Base-by-base conservation (phyloP, 2,888 invertebrate species). In the Strigamia transsilvanica region DNA sequence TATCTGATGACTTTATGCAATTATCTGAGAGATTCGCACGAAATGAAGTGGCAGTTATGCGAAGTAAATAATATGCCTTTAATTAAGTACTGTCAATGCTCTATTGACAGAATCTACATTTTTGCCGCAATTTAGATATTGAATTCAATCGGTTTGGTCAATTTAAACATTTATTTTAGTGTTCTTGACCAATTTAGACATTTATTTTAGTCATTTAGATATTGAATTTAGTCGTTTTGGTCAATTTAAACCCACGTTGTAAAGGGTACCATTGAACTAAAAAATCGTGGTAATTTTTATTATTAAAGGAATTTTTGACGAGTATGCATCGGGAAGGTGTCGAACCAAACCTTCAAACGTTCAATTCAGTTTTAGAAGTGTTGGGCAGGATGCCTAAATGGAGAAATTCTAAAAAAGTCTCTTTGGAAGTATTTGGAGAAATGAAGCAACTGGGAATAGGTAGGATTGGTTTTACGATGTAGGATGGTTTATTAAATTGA, bases 371-470 rank as follows among this genome's bases (percentile, higher is more conserved):
- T 79, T 88, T 94, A 13, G 89, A 90, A 85, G 87, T 89, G 2
- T 85, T 92, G 23, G 89, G 89, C 82, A 87, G 88, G 10, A 89
- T 92, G 85, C 88, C 88, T 1, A 87, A 87, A 18, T 85, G 83
- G 82, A 84, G 84, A 6, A 84, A 88, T 61, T 88, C 89, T 0
- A 89, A 89, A 85, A 87, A 87, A 4, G 87, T 89, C 18, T 88
- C 90, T 5, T 86, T 92, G 0, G 88, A 90, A 83, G 87, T 91
- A 0, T 86, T 94, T 4, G 85, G 90, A 2, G 94, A 94, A 87
- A 93, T 94, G 87, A 91, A 89, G 84, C 86, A 87, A 12, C 85
- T 94, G 0, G 92, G 91, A 12, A 91, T 97, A 32, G 90, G 83
- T 83, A 80, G 7, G 12, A 34, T 10, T 21, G 38, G 34, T 27